phyloP scores from a whole-genome alignment of 2,888 invertebrate species.

The Anthophora plumipes region DNA sequence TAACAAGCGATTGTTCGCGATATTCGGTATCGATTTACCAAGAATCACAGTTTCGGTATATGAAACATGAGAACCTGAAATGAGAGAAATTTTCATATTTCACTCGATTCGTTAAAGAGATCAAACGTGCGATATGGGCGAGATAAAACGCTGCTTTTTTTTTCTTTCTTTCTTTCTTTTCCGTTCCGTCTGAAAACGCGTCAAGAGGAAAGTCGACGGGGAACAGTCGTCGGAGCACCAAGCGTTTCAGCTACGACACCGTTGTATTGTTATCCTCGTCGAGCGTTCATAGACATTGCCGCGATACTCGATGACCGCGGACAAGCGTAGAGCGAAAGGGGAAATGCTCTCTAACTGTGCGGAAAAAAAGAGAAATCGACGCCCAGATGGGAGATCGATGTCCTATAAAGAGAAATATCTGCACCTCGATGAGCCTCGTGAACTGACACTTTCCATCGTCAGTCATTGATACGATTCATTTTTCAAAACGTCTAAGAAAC shows the following conservation, averaged over 20 bases:
- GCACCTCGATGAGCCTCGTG: conserved; percentile 56
- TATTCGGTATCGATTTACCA: not conserved
- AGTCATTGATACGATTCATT: conserved; percentile 35
- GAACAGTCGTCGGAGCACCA: not conserved
- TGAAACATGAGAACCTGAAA: not conserved
- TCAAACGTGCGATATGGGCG: not conserved
- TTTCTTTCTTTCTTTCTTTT: not conserved
- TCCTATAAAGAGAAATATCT: conserved; percentile 73
- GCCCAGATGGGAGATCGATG: conserved; percentile 74
- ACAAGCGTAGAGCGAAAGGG: conserved; percentile 70
- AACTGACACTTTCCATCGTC: conserved; percentile 61
- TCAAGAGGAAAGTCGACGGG: not conserved
- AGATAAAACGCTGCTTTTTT: not conserved
- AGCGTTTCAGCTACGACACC: conserved; percentile 12
- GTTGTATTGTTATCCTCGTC: conserved; percentile 64
- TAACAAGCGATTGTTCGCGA: not conserved
- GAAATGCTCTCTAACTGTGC: conserved; percentile 73
- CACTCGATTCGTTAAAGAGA: not conserved
- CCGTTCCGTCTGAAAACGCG: not conserved
- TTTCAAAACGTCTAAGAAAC: conserved; percentile 24
- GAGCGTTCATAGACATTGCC: conserved; percentile 56
- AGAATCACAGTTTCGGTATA: not conserved
- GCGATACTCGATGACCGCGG: conserved; percentile 66
- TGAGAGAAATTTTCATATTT: not conserved
- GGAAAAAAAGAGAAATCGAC: conserved; percentile 76